A percentile compares a stretch with the other conserved stretches of the same genome.
These are phyloP conservation scores for Olivierus martensii DNA, from an alignment of 1,140 invertebrate species.

Conservation along the genomic window DNA sequence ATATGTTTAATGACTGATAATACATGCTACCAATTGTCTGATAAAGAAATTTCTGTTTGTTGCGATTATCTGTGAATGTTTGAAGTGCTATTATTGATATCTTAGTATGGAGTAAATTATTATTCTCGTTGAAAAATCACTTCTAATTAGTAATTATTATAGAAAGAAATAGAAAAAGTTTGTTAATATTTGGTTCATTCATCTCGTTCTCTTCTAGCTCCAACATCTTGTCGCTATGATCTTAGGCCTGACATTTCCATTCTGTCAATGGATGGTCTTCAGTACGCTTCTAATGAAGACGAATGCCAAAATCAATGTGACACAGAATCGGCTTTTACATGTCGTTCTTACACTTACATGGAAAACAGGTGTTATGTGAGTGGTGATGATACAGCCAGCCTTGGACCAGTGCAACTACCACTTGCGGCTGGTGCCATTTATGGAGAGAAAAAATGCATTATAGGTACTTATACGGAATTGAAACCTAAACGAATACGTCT, in stretches of 20 bases:
- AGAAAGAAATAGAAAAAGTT: too few species aligned
- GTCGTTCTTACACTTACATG: constrained; percentile 30
- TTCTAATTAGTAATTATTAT: too few species aligned
- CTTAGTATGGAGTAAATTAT: too few species aligned
- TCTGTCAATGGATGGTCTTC: constrained; percentile 35
- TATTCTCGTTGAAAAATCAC: too few species aligned
- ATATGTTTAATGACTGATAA: too few species aligned
- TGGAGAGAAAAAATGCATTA: constrained; percentile 34
- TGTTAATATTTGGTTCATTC: too few species aligned
- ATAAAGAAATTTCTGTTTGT: too few species aligned
- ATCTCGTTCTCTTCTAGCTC: too few species aligned
- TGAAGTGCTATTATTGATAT: too few species aligned
- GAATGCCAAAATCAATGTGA: constrained; percentile 36
- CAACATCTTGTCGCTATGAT: constrained; percentile 35
- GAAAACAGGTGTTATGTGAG: constrained; percentile 35
- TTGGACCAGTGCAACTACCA: constrained; percentile 21
- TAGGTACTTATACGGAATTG: constrained; percentile 26
- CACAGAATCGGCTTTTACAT: constrained; percentile 28
- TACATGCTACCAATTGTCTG: too few species aligned
- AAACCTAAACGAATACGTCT: too few species aligned
- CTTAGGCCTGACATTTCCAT: constrained; percentile 29
- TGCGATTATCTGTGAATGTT: too few species aligned
- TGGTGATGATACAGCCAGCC: constrained; percentile 34
- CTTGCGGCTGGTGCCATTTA: constrained; percentile 24
- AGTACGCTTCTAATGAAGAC: constrained; percentile 32